Base-by-base conservation (phyloP, 2,888 invertebrate species). In the Phengaris arion region DNA sequence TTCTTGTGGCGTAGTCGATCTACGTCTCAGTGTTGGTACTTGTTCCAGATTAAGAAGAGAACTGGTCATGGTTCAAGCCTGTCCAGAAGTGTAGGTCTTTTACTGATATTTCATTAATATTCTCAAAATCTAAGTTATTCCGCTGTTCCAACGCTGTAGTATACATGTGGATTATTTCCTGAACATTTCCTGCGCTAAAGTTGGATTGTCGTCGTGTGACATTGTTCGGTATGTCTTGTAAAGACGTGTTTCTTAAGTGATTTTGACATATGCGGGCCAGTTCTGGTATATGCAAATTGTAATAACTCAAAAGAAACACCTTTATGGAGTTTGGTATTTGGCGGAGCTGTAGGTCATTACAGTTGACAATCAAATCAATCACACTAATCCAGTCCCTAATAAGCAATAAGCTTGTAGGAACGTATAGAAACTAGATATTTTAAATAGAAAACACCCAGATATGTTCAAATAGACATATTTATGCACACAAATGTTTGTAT, bases 41-140 rank as follows among this genome's bases (percentile, higher is more conserved):
- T 68, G 46, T 35, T 35, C 45, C 10, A 13, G 46, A n/a, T n/a
- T n/a, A n/a, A n/a, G n/a, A 4, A 68, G 6, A 12, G 6, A 68
- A 68, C 10, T 68, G 68, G 8, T 68, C 68, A 68, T 68, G 68
- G 46, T n/a, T 68, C 45, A 68, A 68, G 10, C 68, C 68, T 10
- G 68, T 45, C 46, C 46, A 68, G 68, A 68, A 68, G n/a, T 46
- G 68, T 68, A 68, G 46, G 46, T 68, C 68, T 68, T 68, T 12
- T 13, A 12, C 45, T 10, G 68, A 13, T 68, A 68, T 10, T 46
- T 68, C 68, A 35, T 68, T 68, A 35, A 13, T 68, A 68, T 68
- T 68, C 35, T 68, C 13, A 68, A 68, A 68, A 6, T 68, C 35
- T 35, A 68, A 13, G 35, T 12, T 12, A 68, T 46, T 46, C 46